A percentile compares a stretch with the other conserved stretches of the same genome.
Conservation (phyloP, 2,797 vertebrate species). For the Menidia menidia region DNA sequence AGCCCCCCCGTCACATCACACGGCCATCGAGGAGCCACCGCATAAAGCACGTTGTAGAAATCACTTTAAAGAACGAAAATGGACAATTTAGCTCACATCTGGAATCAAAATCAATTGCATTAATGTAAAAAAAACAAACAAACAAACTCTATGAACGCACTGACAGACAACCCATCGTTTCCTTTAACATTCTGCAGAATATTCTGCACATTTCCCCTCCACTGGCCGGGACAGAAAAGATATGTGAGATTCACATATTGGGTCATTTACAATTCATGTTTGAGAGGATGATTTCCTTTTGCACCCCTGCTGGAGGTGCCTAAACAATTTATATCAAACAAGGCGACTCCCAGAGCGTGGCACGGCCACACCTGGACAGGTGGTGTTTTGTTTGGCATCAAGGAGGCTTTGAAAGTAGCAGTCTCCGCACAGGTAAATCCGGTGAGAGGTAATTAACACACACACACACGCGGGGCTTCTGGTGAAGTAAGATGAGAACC, state of each 20-base stretch:
- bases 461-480: constrained; percentile 25
- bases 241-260: constrained; percentile 59
- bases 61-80: background rate
- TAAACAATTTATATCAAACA: constrained; percentile 33
- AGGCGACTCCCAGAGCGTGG: constrained; percentile 22
- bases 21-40: background rate
- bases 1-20: constrained; percentile 47
- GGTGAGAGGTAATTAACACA: constrained; percentile 65
- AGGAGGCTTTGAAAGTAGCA: constrained; percentile 52
- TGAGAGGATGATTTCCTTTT: constrained; percentile 56
- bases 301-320: constrained; percentile 49
- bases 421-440: constrained; percentile 50
- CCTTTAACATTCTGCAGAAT: constrained; percentile 23
- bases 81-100: background rate
- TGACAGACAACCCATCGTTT: constrained; percentile 28
- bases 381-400: constrained; percentile 58
- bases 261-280: constrained; percentile 58
- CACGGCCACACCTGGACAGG: constrained; percentile 49
- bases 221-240: constrained; percentile 39
- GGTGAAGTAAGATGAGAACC: background rate
- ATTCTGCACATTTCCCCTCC: constrained; percentile 23
- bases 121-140: constrained; percentile 20
- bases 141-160: constrained; percentile 36
- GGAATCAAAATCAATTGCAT: constrained; percentile 23
- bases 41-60: constrained; percentile 7